Evolutionary conservation across 2,888 invertebrate species (phyloP), one percentile per base, ranked within the genome.

Genomic region (Phaonia tiefii): DNA sequence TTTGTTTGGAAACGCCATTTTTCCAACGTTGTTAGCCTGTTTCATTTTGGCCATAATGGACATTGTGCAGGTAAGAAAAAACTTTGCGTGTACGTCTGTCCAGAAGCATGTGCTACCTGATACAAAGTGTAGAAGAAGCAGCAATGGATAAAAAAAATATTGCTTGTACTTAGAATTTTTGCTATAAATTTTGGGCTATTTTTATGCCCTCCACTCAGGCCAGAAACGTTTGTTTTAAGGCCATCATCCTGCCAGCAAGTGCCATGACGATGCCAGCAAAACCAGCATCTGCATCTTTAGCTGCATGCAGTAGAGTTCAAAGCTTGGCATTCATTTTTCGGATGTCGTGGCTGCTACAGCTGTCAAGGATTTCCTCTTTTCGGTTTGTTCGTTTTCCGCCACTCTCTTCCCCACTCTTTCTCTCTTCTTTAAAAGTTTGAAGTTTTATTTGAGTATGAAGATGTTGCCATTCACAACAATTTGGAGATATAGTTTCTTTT

Each of bases 11-110:
- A 60, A 13, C 13, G 15, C 20, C 31, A 31, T 3, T 31, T 67
- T 49, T 17, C 17, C 11, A 4, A 13, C 1, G 10, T 71, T 44
- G 13, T 56, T 51, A 5, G 51, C 25, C 11, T 56, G 15, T 67
- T 54, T 49, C 8, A 17, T 42, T 44, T 25, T 58, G 46, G 31
- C n/a, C 11, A 49, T 31, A 70, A 58, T 42, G 66, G 54, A 74
- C 66, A 58, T 74, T 77, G 80, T 66, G 73, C 76, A 81, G 54
- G 67, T 54, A 73, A n/a, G n/a, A n/a, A n/a, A n/a, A n/a, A n/a
- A n/a, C n/a, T n/a, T n/a, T n/a, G n/a, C n/a, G n/a, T n/a, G n/a
- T n/a, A n/a, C n/a, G n/a, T n/a, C n/a, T n/a, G n/a, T n/a, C n/a
- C n/a, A 26, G 26, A 76, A 76, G 31, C 44, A 65, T 15, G 65